Evolutionary conservation across 2,113 vertebrate genomes (phyloP), one percentile per base, ranked within the genome.

Genomic region (Typhlomys cinereus): DNA sequence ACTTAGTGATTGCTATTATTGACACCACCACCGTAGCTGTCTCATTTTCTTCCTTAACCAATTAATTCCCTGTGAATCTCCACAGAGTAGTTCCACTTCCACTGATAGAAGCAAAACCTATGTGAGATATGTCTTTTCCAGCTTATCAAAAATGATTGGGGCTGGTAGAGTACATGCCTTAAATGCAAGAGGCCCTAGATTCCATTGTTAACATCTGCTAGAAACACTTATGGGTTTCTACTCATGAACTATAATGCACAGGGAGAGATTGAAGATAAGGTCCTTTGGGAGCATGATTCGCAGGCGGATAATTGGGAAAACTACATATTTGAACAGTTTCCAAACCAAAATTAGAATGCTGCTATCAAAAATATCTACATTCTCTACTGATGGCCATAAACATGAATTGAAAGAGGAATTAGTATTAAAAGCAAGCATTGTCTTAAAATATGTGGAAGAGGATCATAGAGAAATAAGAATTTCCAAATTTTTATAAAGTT

Each of bases 381-480:
- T 88, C 54, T 57, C 50, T 88, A 73, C 9, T 31, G 9, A 41
- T 87, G 59, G 41, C 41, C 41, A 34, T 57, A 62, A 48, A 76
- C 85, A 21, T 76, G 20, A 90, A 41, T 18, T 59, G 74, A 67
- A 91, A 86, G 23, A 86, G 39, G 7, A 85, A 81, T 76, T 36
- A 85, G 21, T 61, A 80, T 14, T 84, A 75, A 93, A 39, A 85
- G 36, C 11, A 90, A 75, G 29, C 57, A 20, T 36, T 10, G 4
- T 48, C 61, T 54, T 80, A 50, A 92, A 94, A 82, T 79, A 92
- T 73, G 36, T 90, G 13, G 48, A 92, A 76, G 39, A 44, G 29
- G 29, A 2, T 46, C 34, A 80, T 27, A 31, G 34, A 66, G 36
- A 81, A 82, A 50, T 50, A 2, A 73, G 54, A 85, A 88, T 92